phyloP scores from a whole-genome alignment of 2,797 vertebrate species.

The Dryobates pubescens region DNA sequence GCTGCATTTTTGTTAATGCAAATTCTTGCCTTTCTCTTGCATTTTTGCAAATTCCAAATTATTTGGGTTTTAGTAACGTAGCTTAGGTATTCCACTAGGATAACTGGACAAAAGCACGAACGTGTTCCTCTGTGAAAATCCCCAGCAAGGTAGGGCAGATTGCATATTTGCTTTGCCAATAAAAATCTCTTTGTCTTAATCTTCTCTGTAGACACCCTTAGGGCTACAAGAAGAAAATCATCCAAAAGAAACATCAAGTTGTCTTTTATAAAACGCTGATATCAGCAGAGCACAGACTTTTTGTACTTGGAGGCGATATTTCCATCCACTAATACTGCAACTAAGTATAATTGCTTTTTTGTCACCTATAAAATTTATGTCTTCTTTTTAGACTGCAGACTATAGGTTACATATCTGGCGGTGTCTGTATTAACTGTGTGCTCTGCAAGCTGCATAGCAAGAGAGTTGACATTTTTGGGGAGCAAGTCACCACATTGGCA shows the following conservation, averaged over 20 bases:
- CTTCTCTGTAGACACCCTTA: not conserved
- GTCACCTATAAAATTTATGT: not conserved
- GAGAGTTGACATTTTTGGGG: slow-evolving; percentile 55
- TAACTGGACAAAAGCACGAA: not conserved
- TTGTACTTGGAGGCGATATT: not conserved
- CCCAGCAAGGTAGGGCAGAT: not conserved
- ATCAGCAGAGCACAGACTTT: not conserved
- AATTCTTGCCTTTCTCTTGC: slow-evolving; percentile 2
- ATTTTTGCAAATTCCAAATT: slow-evolving; percentile 1
- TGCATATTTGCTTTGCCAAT: not conserved
- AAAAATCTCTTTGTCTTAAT: slow-evolving; percentile 13
- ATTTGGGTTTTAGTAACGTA: not conserved
- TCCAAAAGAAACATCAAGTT: not conserved
- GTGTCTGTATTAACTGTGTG: not conserved
- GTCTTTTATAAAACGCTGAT: not conserved
- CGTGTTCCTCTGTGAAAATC: not conserved
- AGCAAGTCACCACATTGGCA: slow-evolving; percentile 30
- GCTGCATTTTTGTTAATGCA: not conserved
- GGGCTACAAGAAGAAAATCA: not conserved
- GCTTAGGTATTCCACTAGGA: not conserved
- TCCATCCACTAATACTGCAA: slow-evolving; percentile 24
- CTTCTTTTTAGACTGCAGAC: slow-evolving; percentile 7
- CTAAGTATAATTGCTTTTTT: not conserved
- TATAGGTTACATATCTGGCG: not conserved
- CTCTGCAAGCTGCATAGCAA: slow-evolving; percentile 31